A percentile compares a stretch with the other conserved stretches of the same genome.
Evolutionary conservation across 2,888 invertebrate species (phyloP).

Genomic region (Microplitis deprimator): DNA sequence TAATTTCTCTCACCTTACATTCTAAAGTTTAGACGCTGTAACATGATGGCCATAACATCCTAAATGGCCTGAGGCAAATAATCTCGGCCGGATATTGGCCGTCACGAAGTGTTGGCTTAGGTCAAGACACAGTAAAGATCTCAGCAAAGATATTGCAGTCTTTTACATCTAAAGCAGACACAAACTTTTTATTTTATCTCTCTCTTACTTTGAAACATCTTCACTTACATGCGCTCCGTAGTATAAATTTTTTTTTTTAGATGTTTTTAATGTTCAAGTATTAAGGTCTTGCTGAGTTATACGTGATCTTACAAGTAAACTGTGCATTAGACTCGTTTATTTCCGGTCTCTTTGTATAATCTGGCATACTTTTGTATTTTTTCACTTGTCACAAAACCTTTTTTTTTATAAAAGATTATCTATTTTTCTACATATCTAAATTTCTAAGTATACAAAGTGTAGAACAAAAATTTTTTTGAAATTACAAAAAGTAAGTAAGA

Average conservation of each 20-base stretch:
- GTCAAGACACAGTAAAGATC: constrained; percentile 51
- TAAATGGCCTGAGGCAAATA: constrained; percentile 48
- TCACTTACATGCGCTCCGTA: background rate
- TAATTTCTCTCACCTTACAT: constrained; percentile 8
- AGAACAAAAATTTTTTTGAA: no score
- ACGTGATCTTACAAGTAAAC: constrained; percentile 61
- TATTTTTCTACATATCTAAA: no score
- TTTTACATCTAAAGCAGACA: background rate
- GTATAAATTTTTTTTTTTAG: background rate
- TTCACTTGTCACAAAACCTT: background rate
- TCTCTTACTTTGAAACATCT: background rate
- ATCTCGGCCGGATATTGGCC: constrained; percentile 60
- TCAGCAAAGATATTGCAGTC: constrained; percentile 28
- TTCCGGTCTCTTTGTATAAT: constrained; percentile 46
- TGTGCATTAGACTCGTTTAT: constrained; percentile 56
- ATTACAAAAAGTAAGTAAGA: no score
- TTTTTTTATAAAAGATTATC: background rate
- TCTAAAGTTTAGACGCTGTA: background rate
- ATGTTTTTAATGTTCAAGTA: constrained; percentile 8
- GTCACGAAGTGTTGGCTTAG: constrained; percentile 63
- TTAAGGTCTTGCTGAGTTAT: constrained; percentile 33
- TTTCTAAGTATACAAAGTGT: no score
- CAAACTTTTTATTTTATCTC: constrained; percentile 1
- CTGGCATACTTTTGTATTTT: constrained; percentile 22
- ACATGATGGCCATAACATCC: background rate